These are phyloP conservation scores for Phoeniculus purpureus DNA, from an alignment of 2,797 vertebrate genomes.

Conservation along the genomic window DNA sequence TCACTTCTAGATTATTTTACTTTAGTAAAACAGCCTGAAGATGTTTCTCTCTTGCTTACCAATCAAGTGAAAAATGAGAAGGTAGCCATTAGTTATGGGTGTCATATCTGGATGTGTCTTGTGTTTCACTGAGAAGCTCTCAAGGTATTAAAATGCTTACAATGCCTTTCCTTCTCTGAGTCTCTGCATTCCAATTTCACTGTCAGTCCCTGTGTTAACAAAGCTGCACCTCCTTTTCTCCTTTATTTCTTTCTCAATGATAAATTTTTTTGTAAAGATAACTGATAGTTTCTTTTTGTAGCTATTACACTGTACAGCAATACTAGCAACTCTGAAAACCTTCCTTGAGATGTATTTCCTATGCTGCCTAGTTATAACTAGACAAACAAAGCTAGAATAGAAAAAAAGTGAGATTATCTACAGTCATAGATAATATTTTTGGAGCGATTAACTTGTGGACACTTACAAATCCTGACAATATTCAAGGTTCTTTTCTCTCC, in stretches of 20 bases:
- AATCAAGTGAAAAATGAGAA: not conserved
- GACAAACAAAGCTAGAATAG: not conserved
- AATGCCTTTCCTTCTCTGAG: not conserved
- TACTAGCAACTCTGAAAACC: not conserved
- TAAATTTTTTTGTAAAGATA: not conserved
- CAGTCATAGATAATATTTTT: not conserved
- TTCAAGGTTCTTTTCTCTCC: not conserved
- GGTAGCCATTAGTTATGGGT: too few relatives aligned
- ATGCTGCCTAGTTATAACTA: not conserved
- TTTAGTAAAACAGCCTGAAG: not conserved
- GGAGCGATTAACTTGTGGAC: not conserved
- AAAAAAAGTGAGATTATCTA: not conserved
- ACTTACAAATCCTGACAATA: not conserved
- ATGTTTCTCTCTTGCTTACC: not conserved
- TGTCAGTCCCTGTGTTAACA: not conserved
- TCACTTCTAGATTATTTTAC: not conserved
- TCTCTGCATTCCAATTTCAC: not conserved
- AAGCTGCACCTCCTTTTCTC: not conserved
- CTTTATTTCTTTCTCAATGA: not conserved
- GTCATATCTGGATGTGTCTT: too few relatives aligned
- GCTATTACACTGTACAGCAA: not conserved
- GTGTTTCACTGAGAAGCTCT: not conserved
- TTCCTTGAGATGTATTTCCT: not conserved
- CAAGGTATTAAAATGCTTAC: not conserved
- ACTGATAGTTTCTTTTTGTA: not conserved